A percentile compares a stretch with the other conserved stretches of the same genome.
Conservation (phyloP, 2,797 vertebrate genomes). For the Myotis planiceps region DNA sequence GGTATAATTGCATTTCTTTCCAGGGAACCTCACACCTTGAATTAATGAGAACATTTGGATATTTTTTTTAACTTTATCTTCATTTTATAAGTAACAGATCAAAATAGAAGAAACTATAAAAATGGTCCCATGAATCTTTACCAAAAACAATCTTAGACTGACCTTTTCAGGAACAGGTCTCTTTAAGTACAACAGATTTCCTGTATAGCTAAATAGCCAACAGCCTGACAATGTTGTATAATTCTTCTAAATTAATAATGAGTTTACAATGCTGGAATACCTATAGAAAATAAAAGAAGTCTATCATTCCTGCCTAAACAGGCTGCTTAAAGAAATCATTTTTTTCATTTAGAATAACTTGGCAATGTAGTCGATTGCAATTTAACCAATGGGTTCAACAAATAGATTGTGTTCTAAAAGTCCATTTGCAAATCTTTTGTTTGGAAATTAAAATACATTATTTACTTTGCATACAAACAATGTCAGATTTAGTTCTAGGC, state of each 20-base stretch:
- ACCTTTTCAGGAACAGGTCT: slow-evolving; percentile 85
- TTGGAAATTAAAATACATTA: slow-evolving; percentile 11
- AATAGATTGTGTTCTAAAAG: slow-evolving; percentile 25
- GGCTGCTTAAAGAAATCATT: slow-evolving; percentile 13
- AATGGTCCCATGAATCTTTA: slow-evolving; percentile 86
- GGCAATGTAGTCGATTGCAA: not conserved
- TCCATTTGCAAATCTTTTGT: slow-evolving; percentile 12
- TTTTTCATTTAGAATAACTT: slow-evolving; percentile 51
- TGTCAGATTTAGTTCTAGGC: not conserved
- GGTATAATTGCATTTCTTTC: slow-evolving; percentile 80
- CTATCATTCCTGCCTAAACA: slow-evolving; percentile 23
- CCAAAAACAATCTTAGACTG: slow-evolving; percentile 89
- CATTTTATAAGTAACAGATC: slow-evolving; percentile 82
- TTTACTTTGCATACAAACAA: slow-evolving; percentile 2
- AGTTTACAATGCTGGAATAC: slow-evolving; percentile 81
- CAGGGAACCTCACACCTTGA: slow-evolving; percentile 69
- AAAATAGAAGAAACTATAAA: slow-evolving; percentile 83
- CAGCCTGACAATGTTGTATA: slow-evolving; percentile 65
- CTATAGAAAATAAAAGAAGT: slow-evolving; percentile 62
- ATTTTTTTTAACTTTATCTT: slow-evolving; percentile 73
- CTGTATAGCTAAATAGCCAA: slow-evolving; percentile 71
- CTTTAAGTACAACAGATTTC: slow-evolving; percentile 74
- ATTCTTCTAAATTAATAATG: slow-evolving; percentile 76
- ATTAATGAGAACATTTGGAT: slow-evolving; percentile 81
- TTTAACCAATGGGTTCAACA: not conserved